Evolutionary conservation across 2,888 invertebrate genomes (phyloP), one percentile per base, ranked within the genome.

Genomic region (Athripsodes cinereus): DNA sequence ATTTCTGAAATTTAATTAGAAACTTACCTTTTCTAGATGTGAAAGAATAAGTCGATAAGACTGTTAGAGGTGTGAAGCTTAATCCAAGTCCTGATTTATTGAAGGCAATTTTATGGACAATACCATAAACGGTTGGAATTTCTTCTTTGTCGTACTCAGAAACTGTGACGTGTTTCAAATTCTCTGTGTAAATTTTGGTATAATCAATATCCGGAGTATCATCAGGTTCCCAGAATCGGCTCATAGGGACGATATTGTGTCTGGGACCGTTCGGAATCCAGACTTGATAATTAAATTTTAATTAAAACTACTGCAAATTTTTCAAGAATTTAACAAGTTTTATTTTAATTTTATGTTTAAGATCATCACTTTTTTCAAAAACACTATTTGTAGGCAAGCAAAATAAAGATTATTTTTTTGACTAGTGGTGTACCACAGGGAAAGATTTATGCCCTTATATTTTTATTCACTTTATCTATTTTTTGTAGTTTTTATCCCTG

Each of bases 131-230:
- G 59, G 85, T 77, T 1, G 86, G 82, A 31, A 69, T 70, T 62
- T 78, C 85, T 65, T 83, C 81, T 64, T 74, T 76, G 68, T 88
- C 87, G 53, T 79, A 68, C 66, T 83, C 84, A 44, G 87, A 87
- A 65, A 86, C 81, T 13, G 86, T 84, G 66, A 87, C 74, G 65
- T 78, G 81, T 71, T 84, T 83, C 51, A 70, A 75, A 48, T 72
- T 73, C 65, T 81, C 79, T 68, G 80, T 84, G 52, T 82, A 69
- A 50, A 69, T 73, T n/a, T 79, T 74, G 18, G 75, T 58, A 61
- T 81, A 80, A 52, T 71, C 71, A 22, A 40, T 58, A n/a, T 58
- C 60, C 26, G 55, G 60, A 21, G 55, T 56, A 31, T 62, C 58
- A 34, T 58, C 53, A 21, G 46, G 26, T 31, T 53, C 62, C 56